These are phyloP conservation scores for Melanotus villosus DNA, from an alignment of 2,888 invertebrate species.

Conservation along the genomic window DNA sequence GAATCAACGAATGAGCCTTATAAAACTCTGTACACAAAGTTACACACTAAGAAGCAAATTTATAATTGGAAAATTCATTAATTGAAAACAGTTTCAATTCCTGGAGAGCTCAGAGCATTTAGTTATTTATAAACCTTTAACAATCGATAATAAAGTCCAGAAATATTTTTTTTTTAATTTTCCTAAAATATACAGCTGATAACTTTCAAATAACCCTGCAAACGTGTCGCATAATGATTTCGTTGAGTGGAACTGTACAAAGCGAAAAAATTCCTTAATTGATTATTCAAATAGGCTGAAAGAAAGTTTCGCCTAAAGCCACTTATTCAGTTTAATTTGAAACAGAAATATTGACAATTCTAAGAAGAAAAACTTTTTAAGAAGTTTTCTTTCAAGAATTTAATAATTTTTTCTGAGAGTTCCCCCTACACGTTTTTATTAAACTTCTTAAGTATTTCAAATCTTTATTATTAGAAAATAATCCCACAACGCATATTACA, in stretches of 20 bases:
- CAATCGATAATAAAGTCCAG: too few species aligned
- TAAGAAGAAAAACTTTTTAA: constrained; percentile 8
- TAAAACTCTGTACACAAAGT: too few species aligned
- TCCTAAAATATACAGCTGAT: too few species aligned
- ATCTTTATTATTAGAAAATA: background rate
- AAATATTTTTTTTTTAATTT: too few species aligned
- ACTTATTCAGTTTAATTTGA: constrained; percentile 18
- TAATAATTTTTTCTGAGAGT: background rate
- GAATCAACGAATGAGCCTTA: too few species aligned
- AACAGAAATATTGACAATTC: constrained; percentile 18
- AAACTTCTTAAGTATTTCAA: background rate
- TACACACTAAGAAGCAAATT: too few species aligned
- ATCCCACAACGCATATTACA: too few species aligned
- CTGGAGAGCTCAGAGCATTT: too few species aligned
- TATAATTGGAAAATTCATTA: too few species aligned
- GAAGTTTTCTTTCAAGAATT: constrained; percentile 4
- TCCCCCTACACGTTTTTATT: background rate
- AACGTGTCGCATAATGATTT: background rate
- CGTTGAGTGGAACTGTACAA: background rate
- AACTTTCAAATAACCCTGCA: too few species aligned
- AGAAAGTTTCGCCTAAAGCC: constrained; percentile 5
- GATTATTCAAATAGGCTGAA: constrained; percentile 8
- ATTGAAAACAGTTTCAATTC: too few species aligned
- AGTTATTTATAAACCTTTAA: too few species aligned
- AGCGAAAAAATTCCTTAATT: constrained; percentile 1